These are phyloP conservation scores for Lepidurus arcticus DNA, from an alignment of 1,140 invertebrate genomes.

Conservation along the genomic window DNA sequence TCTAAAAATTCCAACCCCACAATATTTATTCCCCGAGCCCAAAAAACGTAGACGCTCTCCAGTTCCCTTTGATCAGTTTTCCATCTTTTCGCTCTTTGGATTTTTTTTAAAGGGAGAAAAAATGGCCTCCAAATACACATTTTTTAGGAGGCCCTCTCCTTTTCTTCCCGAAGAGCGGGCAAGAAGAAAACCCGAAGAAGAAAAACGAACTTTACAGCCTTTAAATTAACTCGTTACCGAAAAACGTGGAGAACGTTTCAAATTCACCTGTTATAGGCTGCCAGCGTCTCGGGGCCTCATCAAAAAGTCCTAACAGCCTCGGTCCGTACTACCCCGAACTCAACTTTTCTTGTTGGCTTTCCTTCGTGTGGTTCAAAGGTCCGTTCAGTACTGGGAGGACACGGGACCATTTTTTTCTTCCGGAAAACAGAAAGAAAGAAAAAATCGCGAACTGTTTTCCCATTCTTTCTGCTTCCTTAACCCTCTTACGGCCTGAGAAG, in stretches of 20 bases:
- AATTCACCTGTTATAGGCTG: neutral
- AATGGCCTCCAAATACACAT: neutral
- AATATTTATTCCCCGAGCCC: too few relatives aligned
- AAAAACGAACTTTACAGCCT: neutral
- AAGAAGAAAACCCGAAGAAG: neutral
- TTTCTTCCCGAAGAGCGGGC: neutral
- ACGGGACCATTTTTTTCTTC: too few relatives aligned
- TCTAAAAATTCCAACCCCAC: too few relatives aligned
- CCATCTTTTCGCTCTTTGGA: neutral
- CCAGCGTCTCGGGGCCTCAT: neutral
- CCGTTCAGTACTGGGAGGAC: too few relatives aligned
- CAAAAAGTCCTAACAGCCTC: neutral
- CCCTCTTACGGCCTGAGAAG: too few relatives aligned
- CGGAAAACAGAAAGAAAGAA: too few relatives aligned
- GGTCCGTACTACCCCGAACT: neutral
- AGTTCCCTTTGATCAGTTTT: neutral
- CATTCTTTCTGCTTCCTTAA: too few relatives aligned
- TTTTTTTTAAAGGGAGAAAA: neutral
- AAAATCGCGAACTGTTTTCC: too few relatives aligned
- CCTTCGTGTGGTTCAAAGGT: too few relatives aligned
- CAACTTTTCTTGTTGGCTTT: neutral
- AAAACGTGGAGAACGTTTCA: neutral
- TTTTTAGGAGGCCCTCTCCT: neutral
- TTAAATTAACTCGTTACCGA: constrained; percentile 3
- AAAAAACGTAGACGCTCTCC: too few relatives aligned